Evolutionary conservation across 2,797 vertebrate species (phyloP), one percentile per base, ranked within the genome.

Genomic region (Pogonophryne albipinna): DNA sequence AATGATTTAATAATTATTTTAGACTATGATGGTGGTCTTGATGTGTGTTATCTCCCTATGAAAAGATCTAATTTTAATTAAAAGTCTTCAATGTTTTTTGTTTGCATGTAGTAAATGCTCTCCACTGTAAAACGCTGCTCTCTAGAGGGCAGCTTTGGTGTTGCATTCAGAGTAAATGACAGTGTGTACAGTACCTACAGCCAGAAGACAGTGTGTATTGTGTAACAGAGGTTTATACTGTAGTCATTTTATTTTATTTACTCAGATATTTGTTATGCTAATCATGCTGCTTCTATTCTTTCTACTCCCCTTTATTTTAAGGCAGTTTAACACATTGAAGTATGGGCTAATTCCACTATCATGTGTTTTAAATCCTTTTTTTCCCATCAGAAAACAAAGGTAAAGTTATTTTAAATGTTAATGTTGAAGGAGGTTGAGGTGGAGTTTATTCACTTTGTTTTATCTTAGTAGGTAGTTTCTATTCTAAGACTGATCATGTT

Each of bases 81-180:
- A 51, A 69, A 79, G 60, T 3, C 15, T 0, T 11, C 15, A 64
- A 27, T 46, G 34, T 60, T 57, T 75, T 66, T 41, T 15, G 15
- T 42, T 34, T 4, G 19, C 42, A 4, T 45, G n/a, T 7, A 9
- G n/a, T 13, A 50, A 45, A 49, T 14, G 3, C 16, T 14, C 23
- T 57, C 13, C 17, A 23, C 42, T 74, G 79, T 38, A 16, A 19
- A 86, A 86, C 56, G 45, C 79, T 89, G 81, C 84, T 4, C 86
- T 83, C 89, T 90, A 79, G 85, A 86, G 91, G 85, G 38, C 59
- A 61, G 45, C 14, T 34, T 0, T 58, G 58, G 44, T 1, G 19
- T 42, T 76, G 47, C 80, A 88, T 0, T 23, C 10, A 51, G 14
- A 67, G 10, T 50, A 10, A 31, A 68, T 2, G 1, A 53, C 17